Conservation (phyloP, 1,140 invertebrate species). For the Magallana gigas region DNA sequence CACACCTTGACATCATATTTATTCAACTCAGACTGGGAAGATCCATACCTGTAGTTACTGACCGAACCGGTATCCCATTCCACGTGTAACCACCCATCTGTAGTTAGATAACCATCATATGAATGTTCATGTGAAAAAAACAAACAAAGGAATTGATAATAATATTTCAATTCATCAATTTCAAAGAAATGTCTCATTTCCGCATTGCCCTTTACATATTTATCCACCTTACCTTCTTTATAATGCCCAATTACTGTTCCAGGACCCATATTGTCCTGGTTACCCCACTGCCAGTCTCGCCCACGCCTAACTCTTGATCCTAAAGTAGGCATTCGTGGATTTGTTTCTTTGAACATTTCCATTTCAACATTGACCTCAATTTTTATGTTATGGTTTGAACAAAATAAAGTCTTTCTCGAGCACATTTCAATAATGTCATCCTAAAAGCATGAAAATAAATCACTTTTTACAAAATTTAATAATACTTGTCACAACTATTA, state of each 20-base stretch:
- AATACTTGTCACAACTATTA: no score
- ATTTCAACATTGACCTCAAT: neutral
- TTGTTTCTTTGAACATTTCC: neutral
- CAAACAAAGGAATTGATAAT: no score
- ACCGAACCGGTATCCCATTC: neutral
- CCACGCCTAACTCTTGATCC: constrained; percentile 43
- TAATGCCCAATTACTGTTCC: constrained; percentile 53
- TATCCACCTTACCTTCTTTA: neutral
- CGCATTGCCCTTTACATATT: no score
- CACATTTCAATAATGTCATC: neutral
- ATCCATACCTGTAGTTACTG: neutral
- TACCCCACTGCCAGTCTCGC: constrained; percentile 48
- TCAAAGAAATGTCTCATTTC: no score
- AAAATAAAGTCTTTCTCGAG: neutral
- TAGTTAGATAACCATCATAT: no score
- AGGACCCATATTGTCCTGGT: constrained; percentile 51
- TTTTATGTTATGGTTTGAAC: neutral
- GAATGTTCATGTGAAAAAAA: no score
- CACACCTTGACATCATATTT: constrained; percentile 5
- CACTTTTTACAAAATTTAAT: no score
- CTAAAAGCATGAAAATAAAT: neutral
- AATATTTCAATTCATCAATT: no score
- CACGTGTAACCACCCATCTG: neutral
- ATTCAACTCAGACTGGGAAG: neutral
- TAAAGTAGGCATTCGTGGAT: neutral